Evolutionary conservation across 2,797 vertebrate species (phyloP), one percentile per base, ranked within the genome.

Genomic region (Megalops cyprinoides): DNA sequence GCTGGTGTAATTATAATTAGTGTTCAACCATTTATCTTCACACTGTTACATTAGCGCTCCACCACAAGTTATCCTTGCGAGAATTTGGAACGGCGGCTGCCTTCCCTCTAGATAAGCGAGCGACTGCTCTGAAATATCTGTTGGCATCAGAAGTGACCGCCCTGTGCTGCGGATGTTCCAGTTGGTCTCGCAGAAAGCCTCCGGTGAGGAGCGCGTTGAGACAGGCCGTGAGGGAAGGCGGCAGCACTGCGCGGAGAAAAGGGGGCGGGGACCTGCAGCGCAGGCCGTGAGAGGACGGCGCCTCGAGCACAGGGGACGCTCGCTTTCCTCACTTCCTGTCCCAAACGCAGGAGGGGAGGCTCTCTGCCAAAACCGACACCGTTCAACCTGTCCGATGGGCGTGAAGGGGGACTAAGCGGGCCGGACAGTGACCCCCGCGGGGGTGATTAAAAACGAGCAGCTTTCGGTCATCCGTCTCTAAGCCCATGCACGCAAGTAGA

Each of bases 401-500:
- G 15, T 31, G 25, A 48, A 65, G 49, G 20, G 25, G 18, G 28
- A 74, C 48, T n/a, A 42, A 60, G 51, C n/a, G 12, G 58, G n/a
- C 8, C 4, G 4, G 25, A 14, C 7, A 12, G 18, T 14, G 51
- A 60, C 44, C 55, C 37, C 12, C 31, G 62, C 8, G 20, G 42
- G 44, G 48, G n/a, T 18, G 46, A 67, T 20, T 77, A 42, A 81
- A 49, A 44, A 37, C 15, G 56, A 77, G n/a, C 44, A 77, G 46
- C 37, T 25, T 58, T 48, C 28, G 58, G 12, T 39, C 51, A 69
- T 71, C 46, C 18, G 28, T 56, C 62, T 79, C 77, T 74, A 23
- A 87, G 88, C 90, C 91, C 92, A 94, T 94, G 92, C 92, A 93
- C 91, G 89, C 89, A 48, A 23, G 37, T 75, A 53, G 42, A 42